Evolutionary conservation across 2,888 invertebrate genomes (phyloP), one percentile per base, ranked within the genome.

Genomic region (Drosophila suboccidentalis): DNA sequence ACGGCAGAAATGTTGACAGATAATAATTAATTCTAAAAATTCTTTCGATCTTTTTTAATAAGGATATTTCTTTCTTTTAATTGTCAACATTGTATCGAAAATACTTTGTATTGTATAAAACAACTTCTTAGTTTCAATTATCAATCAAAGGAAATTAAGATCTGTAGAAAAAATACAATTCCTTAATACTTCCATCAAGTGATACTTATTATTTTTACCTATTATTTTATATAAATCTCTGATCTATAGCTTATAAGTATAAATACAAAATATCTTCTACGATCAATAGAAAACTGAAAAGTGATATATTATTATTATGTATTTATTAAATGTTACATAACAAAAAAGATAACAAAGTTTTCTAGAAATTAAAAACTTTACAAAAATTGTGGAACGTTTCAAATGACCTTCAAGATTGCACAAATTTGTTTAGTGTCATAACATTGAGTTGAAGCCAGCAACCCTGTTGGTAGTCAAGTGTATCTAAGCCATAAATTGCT

Each of bases 401-500:
- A 29, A 29, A 36, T 36, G 22, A 22, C 10, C 13, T 60, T 34
- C 43, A 32, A 44, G 29, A 26, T 17, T 34, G 8, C 13, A 10
- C 3, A 10, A 26, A 47, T 29, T 4, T 44, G 19, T n/a, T 6
- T n/a, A 36, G 49, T 39, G 43, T 39, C 66, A 44, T 43, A 44
- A 43, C 19, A 26, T n/a, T 39, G 11, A 36, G 15, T 5, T 9
- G 6, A 26, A 43, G 51, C 32, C 32, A 26, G 13, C 47, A 39
- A 36, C 65, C 10, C 19, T n/a, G 10, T 15, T 55, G 11, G 43
- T 15, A 10, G 43, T 60, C n/a, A 49, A 75, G 71, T 71, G 66
- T 75, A 68, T 46, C 64, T 76, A 55, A 72, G 62, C 58, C 61
- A 72, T 65, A 65, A 72, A 76, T 49, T 68, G 65, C 44, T 53